These are phyloP conservation scores for Hymenochirus boettgeri DNA, from an alignment of 2,113 vertebrate genomes.

Conservation along the genomic window DNA sequence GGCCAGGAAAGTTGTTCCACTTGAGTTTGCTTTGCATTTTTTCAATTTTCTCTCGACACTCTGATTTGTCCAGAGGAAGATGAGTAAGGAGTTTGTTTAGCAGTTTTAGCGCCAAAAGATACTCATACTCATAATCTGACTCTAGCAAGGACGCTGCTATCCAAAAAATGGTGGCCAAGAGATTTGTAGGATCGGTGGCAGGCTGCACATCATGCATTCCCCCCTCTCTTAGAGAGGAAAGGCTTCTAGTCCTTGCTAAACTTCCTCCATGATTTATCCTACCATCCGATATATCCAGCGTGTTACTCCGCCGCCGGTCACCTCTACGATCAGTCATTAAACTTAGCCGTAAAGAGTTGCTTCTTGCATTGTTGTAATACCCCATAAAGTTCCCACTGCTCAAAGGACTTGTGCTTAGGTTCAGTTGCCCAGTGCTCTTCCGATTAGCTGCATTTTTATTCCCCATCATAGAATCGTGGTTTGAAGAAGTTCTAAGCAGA, in stretches of 20 bases:
- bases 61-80: slow-evolving; percentile 85
- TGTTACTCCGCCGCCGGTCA: slow-evolving; percentile 88
- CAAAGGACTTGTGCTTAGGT: slow-evolving; percentile 77
- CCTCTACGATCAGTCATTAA: slow-evolving; percentile 76
- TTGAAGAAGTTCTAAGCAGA: slow-evolving; percentile 72
- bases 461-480: slow-evolving; percentile 80
- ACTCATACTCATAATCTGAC: slow-evolving; percentile 97
- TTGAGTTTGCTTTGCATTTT: slow-evolving; percentile 84
- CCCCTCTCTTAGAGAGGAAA: slow-evolving; percentile 86
- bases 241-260: slow-evolving; percentile 90
- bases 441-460: slow-evolving; percentile 91
- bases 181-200: slow-evolving; percentile 83
- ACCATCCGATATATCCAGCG: slow-evolving; percentile 87
- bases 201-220: slow-evolving; percentile 70
- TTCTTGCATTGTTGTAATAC: slow-evolving; percentile 72
- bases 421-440: slow-evolving; percentile 96
- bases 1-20: slow-evolving; percentile 93
- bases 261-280: slow-evolving; percentile 80
- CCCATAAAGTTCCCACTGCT: slow-evolving; percentile 67
- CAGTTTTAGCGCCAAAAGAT: slow-evolving; percentile 88
- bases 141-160: slow-evolving; percentile 89
- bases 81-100: slow-evolving; percentile 93
- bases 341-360: slow-evolving; percentile 87
- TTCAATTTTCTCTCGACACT: slow-evolving; percentile 90
- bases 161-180: slow-evolving; percentile 98